Conservation (phyloP, 2,888 invertebrate species). For the Lasiommata megera region DNA sequence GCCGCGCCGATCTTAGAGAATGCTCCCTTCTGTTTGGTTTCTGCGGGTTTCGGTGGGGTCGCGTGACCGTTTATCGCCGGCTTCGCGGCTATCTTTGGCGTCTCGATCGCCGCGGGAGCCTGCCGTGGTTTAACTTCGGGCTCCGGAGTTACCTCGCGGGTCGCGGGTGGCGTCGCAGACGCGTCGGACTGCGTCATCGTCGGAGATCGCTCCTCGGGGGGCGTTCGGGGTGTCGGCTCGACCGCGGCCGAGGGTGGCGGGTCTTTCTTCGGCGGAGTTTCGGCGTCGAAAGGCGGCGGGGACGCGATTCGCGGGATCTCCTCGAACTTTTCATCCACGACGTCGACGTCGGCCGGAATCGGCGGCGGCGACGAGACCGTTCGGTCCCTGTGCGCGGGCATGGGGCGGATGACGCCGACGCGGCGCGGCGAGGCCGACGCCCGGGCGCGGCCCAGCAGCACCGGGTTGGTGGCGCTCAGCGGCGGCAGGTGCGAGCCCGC, state of each 20-base stretch:
- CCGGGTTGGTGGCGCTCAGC: conserved; percentile 62
- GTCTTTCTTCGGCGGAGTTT: conserved; percentile 41
- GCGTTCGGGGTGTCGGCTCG: conserved; percentile 58
- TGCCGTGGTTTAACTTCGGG: conserved; percentile 30
- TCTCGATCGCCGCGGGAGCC: conserved; percentile 20
- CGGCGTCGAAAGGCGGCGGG: conserved; percentile 39
- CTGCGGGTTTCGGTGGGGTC: conserved; percentile 28
- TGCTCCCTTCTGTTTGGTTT: conserved; percentile 32
- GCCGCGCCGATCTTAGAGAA: conserved; percentile 50
- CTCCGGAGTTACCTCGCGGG: conserved; percentile 32
- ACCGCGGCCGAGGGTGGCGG: conserved; percentile 64
- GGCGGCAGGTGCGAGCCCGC: conserved; percentile 61
- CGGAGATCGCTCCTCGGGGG: conserved; percentile 49
- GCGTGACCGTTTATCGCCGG: conserved; percentile 48
- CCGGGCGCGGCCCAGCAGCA: conserved; percentile 58
- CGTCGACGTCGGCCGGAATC: conserved; percentile 29
- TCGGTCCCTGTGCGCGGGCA: conserved; percentile 52
- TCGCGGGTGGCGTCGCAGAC: conserved; percentile 17
- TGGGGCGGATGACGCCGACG: conserved; percentile 81
- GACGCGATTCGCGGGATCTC: conserved; percentile 39
- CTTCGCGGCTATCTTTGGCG: conserved; percentile 32
- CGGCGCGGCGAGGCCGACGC: conserved; percentile 61
- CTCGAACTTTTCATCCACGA: conserved; percentile 37
- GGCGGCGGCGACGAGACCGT: conserved; percentile 32
- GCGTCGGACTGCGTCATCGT: conserved; percentile 20